Evolutionary conservation across 2,797 vertebrate species (phyloP).

Genomic region (Sebastes minor): DNA sequence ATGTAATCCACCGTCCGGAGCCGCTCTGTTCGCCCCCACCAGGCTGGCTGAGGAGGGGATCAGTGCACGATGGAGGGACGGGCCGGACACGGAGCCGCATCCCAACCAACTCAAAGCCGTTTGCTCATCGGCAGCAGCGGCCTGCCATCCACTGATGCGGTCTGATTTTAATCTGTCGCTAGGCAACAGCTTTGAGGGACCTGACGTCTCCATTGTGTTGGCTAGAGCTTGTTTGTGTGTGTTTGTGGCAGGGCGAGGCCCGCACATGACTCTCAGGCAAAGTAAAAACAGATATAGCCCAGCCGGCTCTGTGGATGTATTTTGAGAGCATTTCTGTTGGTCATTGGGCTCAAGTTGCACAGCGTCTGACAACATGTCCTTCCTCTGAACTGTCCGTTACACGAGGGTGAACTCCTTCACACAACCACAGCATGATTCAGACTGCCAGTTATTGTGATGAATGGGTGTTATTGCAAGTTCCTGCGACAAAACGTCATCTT

Average conservation of each 20-base stretch:
- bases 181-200: constrained; percentile 77
- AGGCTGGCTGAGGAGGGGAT: constrained; percentile 1
- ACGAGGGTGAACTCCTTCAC: constrained; percentile 38
- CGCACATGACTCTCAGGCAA: constrained; percentile 29
- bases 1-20: constrained; percentile 35
- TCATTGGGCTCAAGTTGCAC: constrained; percentile 23
- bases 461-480: constrained; percentile 6
- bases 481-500: constrained; percentile 1
- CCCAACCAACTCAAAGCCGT: constrained; percentile 54
- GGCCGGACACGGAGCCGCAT: constrained; percentile 31
- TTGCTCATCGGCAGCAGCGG: constrained; percentile 56
- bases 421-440: constrained; percentile 19
- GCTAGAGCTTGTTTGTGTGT: constrained; percentile 22
- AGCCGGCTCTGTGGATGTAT: constrained; percentile 27
- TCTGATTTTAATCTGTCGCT: constrained; percentile 82
- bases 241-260: constrained; percentile 37
- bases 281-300: constrained; percentile 54
- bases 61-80: constrained; percentile 18
- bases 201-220: constrained; percentile 55
- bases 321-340: constrained; percentile 40
- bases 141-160: constrained; percentile 63
- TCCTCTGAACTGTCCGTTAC: constrained; percentile 9
- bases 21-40: constrained; percentile 1
- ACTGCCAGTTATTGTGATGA: constrained; percentile 3
- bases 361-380: neutral